A percentile compares a stretch with the other conserved stretches of the same genome.
phyloP scores from a whole-genome alignment of 2,888 invertebrate genomes.

The Meandrusa payeni region DNA sequence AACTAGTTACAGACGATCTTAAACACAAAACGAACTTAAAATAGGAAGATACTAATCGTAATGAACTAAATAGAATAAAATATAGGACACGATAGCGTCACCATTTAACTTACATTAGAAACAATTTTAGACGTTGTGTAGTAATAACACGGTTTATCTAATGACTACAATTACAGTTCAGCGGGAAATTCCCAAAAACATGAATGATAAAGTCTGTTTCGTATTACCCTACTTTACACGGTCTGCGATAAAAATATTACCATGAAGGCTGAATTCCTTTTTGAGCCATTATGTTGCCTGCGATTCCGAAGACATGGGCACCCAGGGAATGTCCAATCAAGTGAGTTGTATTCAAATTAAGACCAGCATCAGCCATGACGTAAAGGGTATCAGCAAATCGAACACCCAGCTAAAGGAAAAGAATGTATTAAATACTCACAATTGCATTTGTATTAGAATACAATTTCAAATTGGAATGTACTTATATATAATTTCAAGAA shows the following conservation, averaged over 20 bases:
- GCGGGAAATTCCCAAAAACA: neutral
- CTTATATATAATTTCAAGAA: too few relatives aligned
- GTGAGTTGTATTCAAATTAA: conserved; percentile 57
- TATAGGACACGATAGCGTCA: too few relatives aligned
- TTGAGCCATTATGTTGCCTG: conserved; percentile 51
- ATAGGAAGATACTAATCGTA: too few relatives aligned
- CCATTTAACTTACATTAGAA: too few relatives aligned
- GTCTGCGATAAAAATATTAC: conserved; percentile 37
- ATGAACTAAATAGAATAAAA: too few relatives aligned
- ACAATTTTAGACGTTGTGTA: neutral
- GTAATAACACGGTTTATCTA: conserved; percentile 4
- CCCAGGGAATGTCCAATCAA: conserved; percentile 69
- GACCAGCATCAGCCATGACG: conserved; percentile 46
- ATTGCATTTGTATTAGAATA: too few relatives aligned
- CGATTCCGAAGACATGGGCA: conserved; percentile 63
- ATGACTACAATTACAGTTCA: conserved; percentile 5
- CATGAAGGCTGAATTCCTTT: conserved; percentile 51
- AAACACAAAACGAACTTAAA: too few relatives aligned
- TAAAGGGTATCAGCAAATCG: conserved; percentile 49
- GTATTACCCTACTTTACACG: neutral
- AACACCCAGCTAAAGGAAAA: conserved; percentile 44
- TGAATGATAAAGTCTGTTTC: neutral
- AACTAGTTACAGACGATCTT: too few relatives aligned
- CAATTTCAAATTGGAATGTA: too few relatives aligned
- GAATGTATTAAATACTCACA: conserved; percentile 1